Evolutionary conservation across 2,888 invertebrate species (phyloP), one percentile per base, ranked within the genome.

Genomic region (Cotesia congregata): DNA sequence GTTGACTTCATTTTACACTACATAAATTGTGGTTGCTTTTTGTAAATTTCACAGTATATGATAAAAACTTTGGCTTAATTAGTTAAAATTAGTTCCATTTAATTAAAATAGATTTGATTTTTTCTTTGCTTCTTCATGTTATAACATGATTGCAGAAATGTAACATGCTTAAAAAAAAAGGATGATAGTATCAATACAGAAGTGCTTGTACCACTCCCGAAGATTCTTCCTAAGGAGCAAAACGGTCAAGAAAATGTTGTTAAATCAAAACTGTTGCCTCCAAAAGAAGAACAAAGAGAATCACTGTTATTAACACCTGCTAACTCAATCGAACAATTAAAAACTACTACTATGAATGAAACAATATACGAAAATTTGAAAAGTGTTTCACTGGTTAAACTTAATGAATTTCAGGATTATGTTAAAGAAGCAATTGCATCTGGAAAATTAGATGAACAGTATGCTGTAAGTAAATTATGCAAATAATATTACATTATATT

Each of bases 321-420:
- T 9, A 15, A 40, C 15, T 64, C 72, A 12, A 17, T 20, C 12
- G 73, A 39, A 39, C 9, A 67, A 15, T n/a, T 73, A 6, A 67
- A 59, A 62, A n/a, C 38, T n/a, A 6, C 7, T 30, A 17, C 15
- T 4, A n/a, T 30, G 30, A n/a, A 1, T 41, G 69, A 77, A 17
- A 60, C 6, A 15, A 67, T 5, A 12, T 40, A 72, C n/a, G 59
- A 65, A 38, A 74, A 74, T 59, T 39, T 72, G 1, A 59, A 50
- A 39, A 61, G 9, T 50, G 41, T 9, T 20, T 72, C 62, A 65
- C 81, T 83, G 5, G 79, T 90, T 0, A 87, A 86, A 76, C 83
- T 90, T 1, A 82, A 81, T 60, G 86, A 90, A 59, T 89, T 90
- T 71, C 88, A 89, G 77, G 82, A 85, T 41, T 90, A 90, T 77